Percentiles rank a stretch among this genome's conserved stretches.
These are phyloP conservation scores for Narcine bancroftii DNA, from an alignment of 2,113 vertebrate genomes.

Conservation along the genomic window DNA sequence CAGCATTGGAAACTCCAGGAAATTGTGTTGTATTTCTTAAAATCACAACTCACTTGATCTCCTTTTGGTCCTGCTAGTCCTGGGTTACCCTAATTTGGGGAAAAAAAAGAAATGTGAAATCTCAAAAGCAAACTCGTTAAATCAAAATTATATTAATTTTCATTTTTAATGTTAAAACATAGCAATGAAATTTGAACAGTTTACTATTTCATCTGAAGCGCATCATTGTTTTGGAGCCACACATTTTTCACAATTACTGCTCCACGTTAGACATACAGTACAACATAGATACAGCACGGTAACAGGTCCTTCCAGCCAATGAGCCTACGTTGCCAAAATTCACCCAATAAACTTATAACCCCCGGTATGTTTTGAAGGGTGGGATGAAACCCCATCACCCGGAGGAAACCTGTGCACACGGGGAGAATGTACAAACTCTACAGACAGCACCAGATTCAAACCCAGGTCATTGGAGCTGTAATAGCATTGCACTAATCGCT, in stretches of 20 bases:
- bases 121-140: not conserved
- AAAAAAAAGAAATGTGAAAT: not conserved
- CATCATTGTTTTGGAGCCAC: not conserved
- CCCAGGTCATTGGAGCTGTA: too few relatives aligned
- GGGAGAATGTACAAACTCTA: too few relatives aligned
- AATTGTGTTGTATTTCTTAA: not conserved
- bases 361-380: too few relatives aligned
- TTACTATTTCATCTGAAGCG: not conserved
- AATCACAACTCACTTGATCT: constrained; percentile 63
- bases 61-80: constrained; percentile 73
- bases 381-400: too few relatives aligned
- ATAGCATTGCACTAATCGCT: too few relatives aligned
- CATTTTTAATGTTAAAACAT: not conserved
- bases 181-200: not conserved
- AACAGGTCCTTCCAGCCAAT: too few relatives aligned
- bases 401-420: too few relatives aligned
- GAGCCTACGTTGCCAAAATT: too few relatives aligned
- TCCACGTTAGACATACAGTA: too few relatives aligned
- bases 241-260: not conserved
- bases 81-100: constrained; percentile 60
- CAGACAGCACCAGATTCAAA: too few relatives aligned
- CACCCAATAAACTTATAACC: too few relatives aligned
- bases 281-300: too few relatives aligned
- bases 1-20: not conserved
- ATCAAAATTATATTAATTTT: not conserved